Evolutionary conservation across 2,888 invertebrate species (phyloP), one percentile per base, ranked within the genome.

Genomic region (Nomada flava): DNA sequence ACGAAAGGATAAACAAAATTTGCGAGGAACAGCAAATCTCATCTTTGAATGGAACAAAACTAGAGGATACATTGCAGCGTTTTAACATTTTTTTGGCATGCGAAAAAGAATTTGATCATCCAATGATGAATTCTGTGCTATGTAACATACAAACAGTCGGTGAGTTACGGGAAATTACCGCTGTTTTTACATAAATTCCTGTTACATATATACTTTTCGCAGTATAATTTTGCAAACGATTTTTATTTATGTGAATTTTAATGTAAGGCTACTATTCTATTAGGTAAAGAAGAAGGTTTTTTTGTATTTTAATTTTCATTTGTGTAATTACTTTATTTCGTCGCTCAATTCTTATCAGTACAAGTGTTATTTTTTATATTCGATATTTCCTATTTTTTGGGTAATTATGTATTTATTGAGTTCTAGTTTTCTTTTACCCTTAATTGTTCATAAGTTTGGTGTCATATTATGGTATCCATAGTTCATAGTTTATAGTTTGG

Each of bases 81-180:
- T 98, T 96, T 92, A 94, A 95, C 50, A 94, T 98, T 11, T 94
- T 98, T 4, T 95, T 95, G 50, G 95, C 95, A 9, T 97, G 97
- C 90, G 96, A 95, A 84, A 94, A 96, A 62, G 95, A 96, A 92
- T 96, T 98, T 81, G 94, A 96, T 10, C 96, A 98, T 92, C 93
- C 95, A 82, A 95, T 99, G 15, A 98, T 98, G 0, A 98, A 98
- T 94, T 97, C 98, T 0, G 93, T 96, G 69, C 94, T 99, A n/a
- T 96, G 96, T 90, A 95, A 95, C 65, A 96, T 99, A 80, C 95
- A 95, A 89, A 96, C 96, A 68, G 95, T 98, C 70, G 96, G 97
- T 96, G 94, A 68, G 63, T 53, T 20, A 4, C 11, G 15, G 20
- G 55, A 55, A 76, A 42, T 23, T 11, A 29, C 2, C 1, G 67